These are phyloP conservation scores for Marronus borbonicus DNA, from an alignment of 2,888 invertebrate species.

Conservation along the genomic window DNA sequence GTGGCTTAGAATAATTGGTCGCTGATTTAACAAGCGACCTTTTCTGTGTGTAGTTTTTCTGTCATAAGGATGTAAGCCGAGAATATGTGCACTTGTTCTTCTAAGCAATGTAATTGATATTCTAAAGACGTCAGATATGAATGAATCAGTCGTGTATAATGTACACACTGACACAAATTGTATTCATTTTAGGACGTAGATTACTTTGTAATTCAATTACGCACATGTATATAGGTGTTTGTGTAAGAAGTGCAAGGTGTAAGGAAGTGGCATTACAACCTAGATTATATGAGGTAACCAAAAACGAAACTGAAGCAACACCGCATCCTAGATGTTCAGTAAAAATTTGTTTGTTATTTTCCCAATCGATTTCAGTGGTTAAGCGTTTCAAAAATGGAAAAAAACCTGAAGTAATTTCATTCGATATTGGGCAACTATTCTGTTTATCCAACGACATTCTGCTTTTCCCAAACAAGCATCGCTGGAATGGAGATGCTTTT, in stretches of 20 bases:
- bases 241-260: not conserved
- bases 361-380: too few relatives aligned
- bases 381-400: too few relatives aligned
- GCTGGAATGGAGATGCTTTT: too few relatives aligned
- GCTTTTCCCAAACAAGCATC: too few relatives aligned
- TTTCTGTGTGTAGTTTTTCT: too few relatives aligned
- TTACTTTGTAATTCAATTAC: conserved; percentile 17
- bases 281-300: not conserved
- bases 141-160: conserved; percentile 7
- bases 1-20: too few relatives aligned
- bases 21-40: too few relatives aligned
- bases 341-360: not conserved
- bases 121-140: conserved; percentile 8
- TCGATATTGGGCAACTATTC: too few relatives aligned
- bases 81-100: not conserved
- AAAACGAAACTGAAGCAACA: not conserved
- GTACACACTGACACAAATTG: conserved; percentile 34
- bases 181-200: conserved; percentile 39
- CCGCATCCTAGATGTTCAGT: too few relatives aligned
- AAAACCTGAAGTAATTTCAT: too few relatives aligned
- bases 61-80: not conserved
- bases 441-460: too few relatives aligned
- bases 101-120: not conserved
- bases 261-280: too few relatives aligned
- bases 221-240: not conserved